Conservation (phyloP, 1,140 invertebrate species). For the Orius laevigatus region DNA sequence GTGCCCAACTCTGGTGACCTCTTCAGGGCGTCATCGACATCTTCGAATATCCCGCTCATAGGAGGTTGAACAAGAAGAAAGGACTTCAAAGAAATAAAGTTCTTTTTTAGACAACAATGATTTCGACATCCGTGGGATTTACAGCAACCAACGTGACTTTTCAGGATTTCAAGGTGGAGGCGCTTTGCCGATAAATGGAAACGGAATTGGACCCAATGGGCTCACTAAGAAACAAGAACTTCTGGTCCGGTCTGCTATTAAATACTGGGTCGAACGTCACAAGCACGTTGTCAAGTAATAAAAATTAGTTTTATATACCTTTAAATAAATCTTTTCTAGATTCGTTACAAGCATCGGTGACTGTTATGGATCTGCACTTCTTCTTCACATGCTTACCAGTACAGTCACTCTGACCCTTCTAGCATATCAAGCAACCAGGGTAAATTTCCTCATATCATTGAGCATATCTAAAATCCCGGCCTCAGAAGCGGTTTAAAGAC, state of each 20-base stretch:
- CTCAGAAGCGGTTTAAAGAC: too few species aligned
- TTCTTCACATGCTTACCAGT: slow-evolving; percentile 67
- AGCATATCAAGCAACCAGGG: slow-evolving; percentile 71
- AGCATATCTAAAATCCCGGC: neutral
- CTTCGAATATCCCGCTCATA: slow-evolving; percentile 34
- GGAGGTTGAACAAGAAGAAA: slow-evolving; percentile 27
- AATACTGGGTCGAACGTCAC: slow-evolving; percentile 74
- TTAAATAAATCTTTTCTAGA: slow-evolving; percentile 28
- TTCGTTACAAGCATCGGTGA: slow-evolving; percentile 61
- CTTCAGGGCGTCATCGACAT: slow-evolving; percentile 43
- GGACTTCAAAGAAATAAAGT: neutral
- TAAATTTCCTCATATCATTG: slow-evolving; percentile 25
- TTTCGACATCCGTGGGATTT: slow-evolving; percentile 51
- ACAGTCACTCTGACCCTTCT: slow-evolving; percentile 64
- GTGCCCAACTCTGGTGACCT: slow-evolving; percentile 60
- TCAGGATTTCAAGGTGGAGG: slow-evolving; percentile 46
- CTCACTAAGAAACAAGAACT: slow-evolving; percentile 65
- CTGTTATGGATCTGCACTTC: slow-evolving; percentile 56
- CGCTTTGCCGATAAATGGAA: slow-evolving; percentile 43
- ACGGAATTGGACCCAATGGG: slow-evolving; percentile 42
- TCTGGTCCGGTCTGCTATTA: slow-evolving; percentile 64
- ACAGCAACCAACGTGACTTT: slow-evolving; percentile 57
- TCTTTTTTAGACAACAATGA: slow-evolving; percentile 28
- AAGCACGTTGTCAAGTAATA: slow-evolving; percentile 52
- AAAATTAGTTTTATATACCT: neutral